Evolutionary conservation across 1,140 invertebrate genomes (phyloP).

Genomic region (Antheraea mylitta): DNA sequence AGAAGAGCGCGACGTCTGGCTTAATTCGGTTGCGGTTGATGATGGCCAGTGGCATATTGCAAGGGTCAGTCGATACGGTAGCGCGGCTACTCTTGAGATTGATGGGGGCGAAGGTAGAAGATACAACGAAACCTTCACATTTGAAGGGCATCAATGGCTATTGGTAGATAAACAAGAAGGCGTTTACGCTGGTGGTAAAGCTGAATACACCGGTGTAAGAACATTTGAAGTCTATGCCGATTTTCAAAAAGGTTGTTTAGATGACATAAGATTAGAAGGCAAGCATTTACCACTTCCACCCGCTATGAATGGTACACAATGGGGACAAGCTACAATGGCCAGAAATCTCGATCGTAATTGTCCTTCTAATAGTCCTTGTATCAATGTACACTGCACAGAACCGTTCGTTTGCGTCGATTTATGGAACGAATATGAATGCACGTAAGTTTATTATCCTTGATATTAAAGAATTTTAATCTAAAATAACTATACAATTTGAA

Average conservation of each 20-base stretch:
- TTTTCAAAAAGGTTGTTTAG: constrained; percentile 89
- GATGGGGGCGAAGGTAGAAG: constrained; percentile 97
- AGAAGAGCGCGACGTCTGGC: constrained; percentile 93
- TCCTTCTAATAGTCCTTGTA: constrained; percentile 95
- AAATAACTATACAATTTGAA: background rate
- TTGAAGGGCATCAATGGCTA: constrained; percentile 94
- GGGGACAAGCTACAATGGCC: constrained; percentile 95
- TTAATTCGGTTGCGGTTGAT: constrained; percentile 93
- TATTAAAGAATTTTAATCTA: background rate
- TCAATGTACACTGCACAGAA: constrained; percentile 93
- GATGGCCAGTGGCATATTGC: constrained; percentile 99
- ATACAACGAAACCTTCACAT: constrained; percentile 96
- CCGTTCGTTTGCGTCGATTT: constrained; percentile 98
- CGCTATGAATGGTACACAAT: constrained; percentile 96
- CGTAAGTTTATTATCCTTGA: constrained; percentile 83
- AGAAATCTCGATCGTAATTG: constrained; percentile 94
- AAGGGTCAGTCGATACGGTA: constrained; percentile 92
- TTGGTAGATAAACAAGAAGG: constrained; percentile 96
- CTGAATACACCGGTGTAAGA: constrained; percentile 94
- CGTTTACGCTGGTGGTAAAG: constrained; percentile 96
- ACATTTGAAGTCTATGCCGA: constrained; percentile 97
- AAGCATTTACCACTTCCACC: constrained; percentile 94
- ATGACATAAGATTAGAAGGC: constrained; percentile 89
- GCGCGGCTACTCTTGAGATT: constrained; percentile 94
- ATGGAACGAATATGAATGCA: constrained; percentile 98